A percentile compares a stretch with the other conserved stretches of the same genome.
Evolutionary conservation across 2,113 vertebrate species (phyloP).

Genomic region (Poecilia latipinna): DNA sequence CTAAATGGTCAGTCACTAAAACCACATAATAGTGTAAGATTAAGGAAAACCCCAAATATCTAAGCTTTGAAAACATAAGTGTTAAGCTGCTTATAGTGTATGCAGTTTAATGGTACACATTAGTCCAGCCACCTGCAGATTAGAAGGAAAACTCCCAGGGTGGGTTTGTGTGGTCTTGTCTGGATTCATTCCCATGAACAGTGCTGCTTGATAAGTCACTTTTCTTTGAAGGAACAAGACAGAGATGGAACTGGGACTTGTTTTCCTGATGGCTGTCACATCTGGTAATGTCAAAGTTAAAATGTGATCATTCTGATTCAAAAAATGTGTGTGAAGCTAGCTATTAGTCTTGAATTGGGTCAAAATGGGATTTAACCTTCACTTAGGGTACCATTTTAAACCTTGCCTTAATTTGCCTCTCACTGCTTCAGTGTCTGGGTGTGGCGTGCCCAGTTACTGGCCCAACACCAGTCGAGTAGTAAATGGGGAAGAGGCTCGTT

Average conservation of each 20-base stretch:
- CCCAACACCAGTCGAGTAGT: conserved; percentile 60
- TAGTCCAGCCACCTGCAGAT: conserved; percentile 31
- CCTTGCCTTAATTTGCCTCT: background rate
- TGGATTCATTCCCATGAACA: conserved; percentile 44
- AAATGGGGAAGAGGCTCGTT: conserved; percentile 65
- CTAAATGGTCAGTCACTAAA: background rate
- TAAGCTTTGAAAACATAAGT: background rate
- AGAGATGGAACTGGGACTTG: conserved; percentile 51
- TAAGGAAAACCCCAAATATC: background rate
- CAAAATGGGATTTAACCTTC: background rate
- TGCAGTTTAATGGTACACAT: background rate
- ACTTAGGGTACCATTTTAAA: background rate
- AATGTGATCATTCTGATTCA: background rate
- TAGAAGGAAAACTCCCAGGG: conserved; percentile 46
- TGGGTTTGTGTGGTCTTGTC: background rate
- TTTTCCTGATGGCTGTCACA: conserved; percentile 49
- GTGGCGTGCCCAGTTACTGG: conserved; percentile 53
- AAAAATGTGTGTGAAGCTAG: background rate
- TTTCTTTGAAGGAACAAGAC: background rate
- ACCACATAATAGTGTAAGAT: background rate
- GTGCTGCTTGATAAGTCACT: conserved; percentile 6
- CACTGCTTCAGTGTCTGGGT: conserved; percentile 55
- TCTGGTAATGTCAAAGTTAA: conserved; percentile 46
- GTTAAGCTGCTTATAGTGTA: background rate
- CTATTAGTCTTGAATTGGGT: background rate